Conservation (phyloP, 2,797 vertebrate genomes). For the Aselliscus stoliczkanus region DNA sequence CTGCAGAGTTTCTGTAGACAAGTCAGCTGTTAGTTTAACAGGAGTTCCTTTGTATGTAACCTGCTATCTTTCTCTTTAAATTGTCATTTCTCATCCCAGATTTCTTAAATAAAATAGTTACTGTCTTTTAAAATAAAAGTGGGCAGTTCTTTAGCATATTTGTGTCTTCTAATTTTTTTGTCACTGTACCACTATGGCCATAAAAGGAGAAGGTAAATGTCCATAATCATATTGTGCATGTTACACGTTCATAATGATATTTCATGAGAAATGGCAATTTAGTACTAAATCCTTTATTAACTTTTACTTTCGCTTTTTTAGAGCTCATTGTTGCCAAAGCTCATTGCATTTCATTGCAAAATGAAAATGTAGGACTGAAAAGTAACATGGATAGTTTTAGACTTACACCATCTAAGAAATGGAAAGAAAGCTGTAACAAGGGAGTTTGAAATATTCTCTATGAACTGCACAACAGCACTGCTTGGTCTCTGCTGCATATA, state of each 20-base stretch:
- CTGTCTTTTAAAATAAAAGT: background rate
- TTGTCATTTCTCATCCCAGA: background rate
- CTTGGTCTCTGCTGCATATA: background rate
- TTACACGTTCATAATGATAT: background rate
- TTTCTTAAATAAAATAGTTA: background rate
- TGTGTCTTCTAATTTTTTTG: background rate
- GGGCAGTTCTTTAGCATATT: background rate
- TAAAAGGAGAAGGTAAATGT: background rate
- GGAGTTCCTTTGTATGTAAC: no score
- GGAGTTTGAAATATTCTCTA: background rate
- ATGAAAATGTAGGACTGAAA: slow-evolving; percentile 20
- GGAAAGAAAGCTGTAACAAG: background rate
- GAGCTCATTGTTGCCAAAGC: background rate
- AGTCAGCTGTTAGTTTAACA: no score
- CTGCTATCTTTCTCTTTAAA: no score
- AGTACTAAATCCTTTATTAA: slow-evolving; percentile 23
- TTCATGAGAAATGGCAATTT: slow-evolving; percentile 23
- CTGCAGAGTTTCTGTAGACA: no score
- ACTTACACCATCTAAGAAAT: background rate
- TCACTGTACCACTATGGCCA: background rate
- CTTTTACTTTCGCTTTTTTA: background rate
- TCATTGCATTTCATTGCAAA: background rate
- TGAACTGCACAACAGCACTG: background rate
- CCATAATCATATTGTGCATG: background rate
- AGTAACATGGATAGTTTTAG: background rate